Evolutionary conservation across 2,113 vertebrate genomes (phyloP).

Genomic region (Antigone vipio): DNA sequence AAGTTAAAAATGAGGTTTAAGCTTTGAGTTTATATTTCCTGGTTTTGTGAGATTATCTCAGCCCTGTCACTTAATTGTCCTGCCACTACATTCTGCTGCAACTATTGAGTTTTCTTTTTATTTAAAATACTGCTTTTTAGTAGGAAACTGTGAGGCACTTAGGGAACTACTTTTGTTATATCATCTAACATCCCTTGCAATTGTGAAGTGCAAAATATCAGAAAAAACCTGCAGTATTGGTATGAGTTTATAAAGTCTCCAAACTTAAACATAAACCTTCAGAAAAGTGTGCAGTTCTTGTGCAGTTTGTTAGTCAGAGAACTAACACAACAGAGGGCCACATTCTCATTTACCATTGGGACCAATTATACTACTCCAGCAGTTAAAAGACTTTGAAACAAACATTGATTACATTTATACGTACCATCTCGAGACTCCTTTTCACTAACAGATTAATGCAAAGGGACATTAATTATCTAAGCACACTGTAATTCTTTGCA

Average conservation of each 20-base stretch:
- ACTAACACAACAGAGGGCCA: not conserved
- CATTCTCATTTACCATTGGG: accelerated
- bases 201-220: not conserved
- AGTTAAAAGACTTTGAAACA: not conserved
- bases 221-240: not conserved
- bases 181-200: not conserved
- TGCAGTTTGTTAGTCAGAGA: not conserved
- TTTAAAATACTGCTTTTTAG: not conserved
- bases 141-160: not conserved
- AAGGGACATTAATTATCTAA: not conserved
- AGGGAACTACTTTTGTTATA: not conserved
- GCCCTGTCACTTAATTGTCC: not conserved
- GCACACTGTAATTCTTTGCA: not conserved
- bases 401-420: not conserved
- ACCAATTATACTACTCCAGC: not conserved
- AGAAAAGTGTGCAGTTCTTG: not conserved
- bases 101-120: not conserved
- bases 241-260: not conserved
- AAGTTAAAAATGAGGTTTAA: not conserved
- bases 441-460: not conserved
- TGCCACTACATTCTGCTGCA: not conserved
- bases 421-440: not conserved
- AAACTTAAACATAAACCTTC: not conserved
- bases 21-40: not conserved
- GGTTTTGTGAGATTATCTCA: not conserved